phyloP scores from a whole-genome alignment of 2,797 vertebrate species.

The Myotis pilosus region DNA sequence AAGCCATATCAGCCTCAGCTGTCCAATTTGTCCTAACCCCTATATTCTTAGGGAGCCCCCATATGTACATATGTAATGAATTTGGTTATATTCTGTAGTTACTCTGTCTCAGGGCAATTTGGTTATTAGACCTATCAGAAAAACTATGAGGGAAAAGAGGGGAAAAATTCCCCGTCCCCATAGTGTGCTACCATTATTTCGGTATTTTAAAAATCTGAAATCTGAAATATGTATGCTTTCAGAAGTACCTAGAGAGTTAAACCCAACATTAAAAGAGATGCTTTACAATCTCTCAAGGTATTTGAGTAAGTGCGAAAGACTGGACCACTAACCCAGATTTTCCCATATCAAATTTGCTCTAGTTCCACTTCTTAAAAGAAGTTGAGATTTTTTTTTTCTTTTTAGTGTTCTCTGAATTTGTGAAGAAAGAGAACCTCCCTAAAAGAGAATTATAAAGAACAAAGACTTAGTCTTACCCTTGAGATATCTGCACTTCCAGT shows the following conservation, averaged over 20 bases:
- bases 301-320: not conserved
- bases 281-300: not conserved
- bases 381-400: not conserved
- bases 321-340: slow-evolving; percentile 47
- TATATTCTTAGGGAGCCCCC: not conserved
- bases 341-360: not conserved
- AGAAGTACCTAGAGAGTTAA: slow-evolving; percentile 1
- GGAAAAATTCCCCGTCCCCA: not conserved
- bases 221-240: not conserved
- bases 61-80: not conserved
- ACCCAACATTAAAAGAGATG: not conserved
- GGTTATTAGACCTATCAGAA: not conserved
- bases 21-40: not conserved
- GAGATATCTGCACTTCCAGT: not conserved
- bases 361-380: slow-evolving; percentile 7
- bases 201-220: not conserved
- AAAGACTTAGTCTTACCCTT: not conserved
- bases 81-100: not conserved
- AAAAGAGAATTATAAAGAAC: slow-evolving; percentile 30
- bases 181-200: not conserved
- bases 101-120: not conserved
- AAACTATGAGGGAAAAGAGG: not conserved
- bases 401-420: not conserved
- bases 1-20: not conserved
- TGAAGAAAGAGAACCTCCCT: slow-evolving; percentile 15